Evolutionary conservation across 2,797 vertebrate species (phyloP), one percentile per base, ranked within the genome.

Genomic region (Cirrhinus molitorella): DNA sequence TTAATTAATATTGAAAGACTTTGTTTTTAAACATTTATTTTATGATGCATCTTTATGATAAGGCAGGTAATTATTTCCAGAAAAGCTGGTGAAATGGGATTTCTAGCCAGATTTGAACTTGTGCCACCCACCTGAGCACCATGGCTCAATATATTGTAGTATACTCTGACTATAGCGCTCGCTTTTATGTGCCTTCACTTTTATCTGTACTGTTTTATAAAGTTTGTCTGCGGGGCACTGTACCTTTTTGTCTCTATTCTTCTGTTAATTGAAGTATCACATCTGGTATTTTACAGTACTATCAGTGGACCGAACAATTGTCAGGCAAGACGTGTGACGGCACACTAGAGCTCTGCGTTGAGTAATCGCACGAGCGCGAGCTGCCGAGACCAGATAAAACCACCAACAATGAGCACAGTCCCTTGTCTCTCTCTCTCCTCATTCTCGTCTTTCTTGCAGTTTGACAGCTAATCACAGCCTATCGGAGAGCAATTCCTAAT

Each of bases 381-480:
- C 76, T 66, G 76, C 43, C 61, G 8, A 45, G 76, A 51, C 28
- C 43, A 51, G 59, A 79, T 66, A 79, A 79, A 79, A 51, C 28
- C 59, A 79, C 45, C 55, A 47, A 49, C 75, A 78, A 65, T 78
- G 57, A 65, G 43, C 40, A 49, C 55, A 49, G 37, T 28, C 57
- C 28, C 80, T 31, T 40, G 12, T 72, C 37, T 61, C 40, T 72
- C 57, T 71, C 66, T 80, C 17, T 7, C 31, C 55, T 7, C 63
- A 51, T 80, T 79, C 66, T 23, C 37, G 25, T 76, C 45, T 71
- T 59, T 65, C 25, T 63, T 40, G 72, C 59, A 37, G 67, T 84
- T 68, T 74, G 87, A 80, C 82, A 88, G 61, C 28, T 81, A 85
- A 85, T 88, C 81, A 83, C 51, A 37, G 31, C 59, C 59, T 75